Conservation (phyloP, 1,140 invertebrate species). For the Prorops nasuta region DNA sequence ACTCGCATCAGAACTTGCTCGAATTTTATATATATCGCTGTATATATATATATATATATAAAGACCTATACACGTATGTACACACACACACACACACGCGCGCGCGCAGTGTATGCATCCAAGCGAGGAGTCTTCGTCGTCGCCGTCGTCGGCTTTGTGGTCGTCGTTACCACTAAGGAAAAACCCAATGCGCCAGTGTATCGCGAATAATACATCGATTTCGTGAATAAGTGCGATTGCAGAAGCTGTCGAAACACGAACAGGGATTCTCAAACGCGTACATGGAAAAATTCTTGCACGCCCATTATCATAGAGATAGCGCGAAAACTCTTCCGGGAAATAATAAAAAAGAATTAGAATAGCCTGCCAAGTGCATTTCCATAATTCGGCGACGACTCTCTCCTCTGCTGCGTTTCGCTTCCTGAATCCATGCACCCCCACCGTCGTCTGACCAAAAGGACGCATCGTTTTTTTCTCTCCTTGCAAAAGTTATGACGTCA, state of each 20-base stretch:
- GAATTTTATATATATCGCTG: too few relatives aligned
- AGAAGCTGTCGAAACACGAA: not conserved
- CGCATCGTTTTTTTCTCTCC: not conserved
- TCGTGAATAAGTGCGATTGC: not conserved
- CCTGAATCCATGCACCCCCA: not conserved
- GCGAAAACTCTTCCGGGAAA: constrained; percentile 15
- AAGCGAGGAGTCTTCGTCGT: not conserved
- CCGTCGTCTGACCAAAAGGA: not conserved
- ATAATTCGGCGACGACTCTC: constrained; percentile 26
- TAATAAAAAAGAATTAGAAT: constrained; percentile 32
- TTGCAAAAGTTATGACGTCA: not conserved
- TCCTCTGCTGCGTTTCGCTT: not conserved
- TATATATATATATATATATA: not conserved
- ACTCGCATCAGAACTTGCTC: too few relatives aligned
- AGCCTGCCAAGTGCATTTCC: constrained; percentile 20
- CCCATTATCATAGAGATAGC: constrained; percentile 30
- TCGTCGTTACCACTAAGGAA: not conserved
- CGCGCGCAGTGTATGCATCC: not conserved
- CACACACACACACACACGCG: too few relatives aligned
- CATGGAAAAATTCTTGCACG: constrained; percentile 13
- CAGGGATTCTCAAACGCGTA: too few relatives aligned
- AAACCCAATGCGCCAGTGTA: not conserved
- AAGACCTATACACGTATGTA: too few relatives aligned
- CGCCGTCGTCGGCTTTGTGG: not conserved
- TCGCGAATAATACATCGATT: not conserved